phyloP scores from a whole-genome alignment of 2,888 invertebrate genomes.

The Entomobrya proxima region DNA sequence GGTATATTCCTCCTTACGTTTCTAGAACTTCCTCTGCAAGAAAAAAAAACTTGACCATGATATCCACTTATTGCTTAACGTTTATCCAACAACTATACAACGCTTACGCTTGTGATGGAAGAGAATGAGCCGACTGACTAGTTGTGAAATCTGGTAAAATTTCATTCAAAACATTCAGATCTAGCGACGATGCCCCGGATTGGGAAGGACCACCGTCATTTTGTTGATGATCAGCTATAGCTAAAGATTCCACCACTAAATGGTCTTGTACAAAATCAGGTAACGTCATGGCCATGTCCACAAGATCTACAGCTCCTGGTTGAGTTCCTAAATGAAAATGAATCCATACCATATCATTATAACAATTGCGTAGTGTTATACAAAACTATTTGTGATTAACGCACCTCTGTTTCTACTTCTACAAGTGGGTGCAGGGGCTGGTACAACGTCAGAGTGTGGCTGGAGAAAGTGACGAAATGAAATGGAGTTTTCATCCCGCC shows the following conservation, averaged over 20 bases:
- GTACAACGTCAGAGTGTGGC: slow-evolving; percentile 73
- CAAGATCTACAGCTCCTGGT: slow-evolving; percentile 71
- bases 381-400: neutral
- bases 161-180: slow-evolving; percentile 65
- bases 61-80: neutral
- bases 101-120: slow-evolving; percentile 10
- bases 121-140: slow-evolving; percentile 60
- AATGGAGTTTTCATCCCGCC: slow-evolving; percentile 87
- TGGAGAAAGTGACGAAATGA: slow-evolving; percentile 89
- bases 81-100: neutral
- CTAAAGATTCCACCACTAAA: slow-evolving; percentile 83
- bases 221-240: slow-evolving; percentile 39
- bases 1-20: slow-evolving; percentile 40
- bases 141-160: slow-evolving; percentile 69
- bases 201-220: slow-evolving; percentile 45
- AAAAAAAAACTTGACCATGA: neutral
- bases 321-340: slow-evolving; percentile 55
- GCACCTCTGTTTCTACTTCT: slow-evolving; percentile 68
- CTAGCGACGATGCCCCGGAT: slow-evolving; percentile 52
- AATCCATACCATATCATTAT: neutral
- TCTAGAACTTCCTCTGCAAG: neutral
- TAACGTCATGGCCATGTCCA: slow-evolving; percentile 78
- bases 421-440: slow-evolving; percentile 64
- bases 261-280: slow-evolving; percentile 95
- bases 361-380: neutral